Conservation (phyloP, 2,113 vertebrate genomes). For the Lepisosteus osseus region DNA sequence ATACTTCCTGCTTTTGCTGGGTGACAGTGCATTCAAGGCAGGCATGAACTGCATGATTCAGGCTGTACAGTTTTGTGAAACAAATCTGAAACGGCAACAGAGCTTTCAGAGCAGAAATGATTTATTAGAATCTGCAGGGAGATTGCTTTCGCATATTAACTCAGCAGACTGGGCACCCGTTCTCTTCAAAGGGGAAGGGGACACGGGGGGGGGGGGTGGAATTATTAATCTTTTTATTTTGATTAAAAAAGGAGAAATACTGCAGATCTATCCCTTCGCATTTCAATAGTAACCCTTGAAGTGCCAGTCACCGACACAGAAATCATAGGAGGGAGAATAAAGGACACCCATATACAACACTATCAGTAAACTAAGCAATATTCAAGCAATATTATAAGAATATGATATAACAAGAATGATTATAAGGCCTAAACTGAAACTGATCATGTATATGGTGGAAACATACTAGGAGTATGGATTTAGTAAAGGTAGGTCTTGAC, state of each 20-base stretch:
- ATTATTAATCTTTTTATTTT: neutral
- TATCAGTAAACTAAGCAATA: no score
- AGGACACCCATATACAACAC: no score
- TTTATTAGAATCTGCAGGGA: slow-evolving; percentile 69
- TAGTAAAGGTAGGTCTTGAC: no score
- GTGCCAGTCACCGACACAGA: no score
- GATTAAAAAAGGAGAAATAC: neutral
- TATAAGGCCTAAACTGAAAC: no score
- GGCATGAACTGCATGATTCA: slow-evolving; percentile 73
- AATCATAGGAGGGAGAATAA: no score
- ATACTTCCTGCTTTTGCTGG: slow-evolving; percentile 2
- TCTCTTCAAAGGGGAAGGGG: neutral
- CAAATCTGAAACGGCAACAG: slow-evolving; percentile 76
- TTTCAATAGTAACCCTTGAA: no score
- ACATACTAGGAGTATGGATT: no score
- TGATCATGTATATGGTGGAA: no score
- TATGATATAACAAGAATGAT: no score
- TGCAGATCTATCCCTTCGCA: neutral
- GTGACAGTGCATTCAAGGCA: slow-evolving; percentile 36
- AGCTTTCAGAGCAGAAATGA: slow-evolving; percentile 71
- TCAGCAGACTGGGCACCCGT: slow-evolving; percentile 39
- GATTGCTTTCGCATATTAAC: slow-evolving; percentile 72
- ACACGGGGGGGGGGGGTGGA: neutral
- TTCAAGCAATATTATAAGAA: no score
- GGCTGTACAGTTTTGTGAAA: slow-evolving; percentile 72